These are phyloP conservation scores for Brachylomia viminalis DNA, from an alignment of 2,888 invertebrate genomes.

Conservation along the genomic window DNA sequence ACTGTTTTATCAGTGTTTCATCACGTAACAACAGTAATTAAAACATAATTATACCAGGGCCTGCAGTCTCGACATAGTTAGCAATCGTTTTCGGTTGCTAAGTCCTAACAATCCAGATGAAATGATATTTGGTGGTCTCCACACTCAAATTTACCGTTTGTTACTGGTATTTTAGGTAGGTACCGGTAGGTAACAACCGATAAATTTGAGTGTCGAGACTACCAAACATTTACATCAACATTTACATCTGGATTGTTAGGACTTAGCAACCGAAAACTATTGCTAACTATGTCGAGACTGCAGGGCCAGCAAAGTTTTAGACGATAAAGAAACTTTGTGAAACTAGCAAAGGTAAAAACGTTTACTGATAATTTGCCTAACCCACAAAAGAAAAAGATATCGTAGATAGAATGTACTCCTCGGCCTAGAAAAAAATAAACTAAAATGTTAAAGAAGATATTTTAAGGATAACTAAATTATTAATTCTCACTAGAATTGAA, in stretches of 20 bases:
- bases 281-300: too few relatives aligned
- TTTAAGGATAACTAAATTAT: not conserved
- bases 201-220: too few relatives aligned
- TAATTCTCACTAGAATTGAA: not conserved
- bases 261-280: too few relatives aligned
- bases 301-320: not conserved
- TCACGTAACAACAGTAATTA: not conserved
- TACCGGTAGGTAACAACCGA: too few relatives aligned
- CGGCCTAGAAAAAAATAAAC: not conserved
- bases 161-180: too few relatives aligned
- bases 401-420: not conserved
- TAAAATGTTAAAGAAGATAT: not conserved
- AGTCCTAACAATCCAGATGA: too few relatives aligned
- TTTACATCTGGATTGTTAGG: too few relatives aligned
- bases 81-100: too few relatives aligned
- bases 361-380: not conserved
- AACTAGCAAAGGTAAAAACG: not conserved
- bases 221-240: too few relatives aligned
- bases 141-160: too few relatives aligned
- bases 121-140: too few relatives aligned
- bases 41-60: slow-evolving; percentile 11
- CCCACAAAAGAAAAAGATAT: not conserved
- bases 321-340: not conserved
- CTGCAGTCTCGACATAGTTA: too few relatives aligned
- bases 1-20: not conserved